These are phyloP conservation scores for Threskiornis aethiopicus DNA, from an alignment of 2,797 vertebrate genomes.

Conservation along the genomic window DNA sequence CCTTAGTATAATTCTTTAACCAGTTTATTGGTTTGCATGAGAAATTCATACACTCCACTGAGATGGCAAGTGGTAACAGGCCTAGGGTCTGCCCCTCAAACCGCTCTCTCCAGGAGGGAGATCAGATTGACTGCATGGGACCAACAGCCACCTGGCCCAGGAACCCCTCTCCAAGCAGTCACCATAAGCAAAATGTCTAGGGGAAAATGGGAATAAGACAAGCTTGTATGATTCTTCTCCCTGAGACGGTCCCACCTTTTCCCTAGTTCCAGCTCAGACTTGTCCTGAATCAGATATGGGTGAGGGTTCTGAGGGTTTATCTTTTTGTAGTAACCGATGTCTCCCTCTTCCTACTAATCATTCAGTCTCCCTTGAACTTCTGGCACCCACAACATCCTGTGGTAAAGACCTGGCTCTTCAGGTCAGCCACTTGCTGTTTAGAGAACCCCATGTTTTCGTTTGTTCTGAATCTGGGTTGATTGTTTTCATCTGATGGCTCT, in stretches of 20 bases:
- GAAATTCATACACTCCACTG: background rate
- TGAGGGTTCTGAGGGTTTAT: background rate
- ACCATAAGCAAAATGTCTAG: background rate
- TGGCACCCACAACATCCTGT: background rate
- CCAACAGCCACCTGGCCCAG: background rate
- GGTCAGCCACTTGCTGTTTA: background rate
- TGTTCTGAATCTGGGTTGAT: background rate
- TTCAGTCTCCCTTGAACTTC: background rate
- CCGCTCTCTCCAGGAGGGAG: background rate
- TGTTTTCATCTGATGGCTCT: background rate
- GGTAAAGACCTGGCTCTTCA: background rate
- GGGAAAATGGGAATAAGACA: background rate
- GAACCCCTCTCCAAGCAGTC: background rate
- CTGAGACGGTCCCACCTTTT: background rate
- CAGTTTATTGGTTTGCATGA: background rate
- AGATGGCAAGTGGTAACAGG: background rate
- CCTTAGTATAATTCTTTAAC: background rate
- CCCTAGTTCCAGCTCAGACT: background rate
- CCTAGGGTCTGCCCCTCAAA: background rate
- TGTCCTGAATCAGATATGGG: background rate
- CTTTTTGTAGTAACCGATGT: background rate
- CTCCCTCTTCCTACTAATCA: background rate
- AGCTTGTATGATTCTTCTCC: background rate
- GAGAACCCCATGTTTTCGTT: rapidly evolving
- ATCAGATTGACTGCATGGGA: background rate